These are phyloP conservation scores for Holothuria glaberrima DNA, from an alignment of 35 echinoderm and acorn worm species.

Conservation along the genomic window DNA sequence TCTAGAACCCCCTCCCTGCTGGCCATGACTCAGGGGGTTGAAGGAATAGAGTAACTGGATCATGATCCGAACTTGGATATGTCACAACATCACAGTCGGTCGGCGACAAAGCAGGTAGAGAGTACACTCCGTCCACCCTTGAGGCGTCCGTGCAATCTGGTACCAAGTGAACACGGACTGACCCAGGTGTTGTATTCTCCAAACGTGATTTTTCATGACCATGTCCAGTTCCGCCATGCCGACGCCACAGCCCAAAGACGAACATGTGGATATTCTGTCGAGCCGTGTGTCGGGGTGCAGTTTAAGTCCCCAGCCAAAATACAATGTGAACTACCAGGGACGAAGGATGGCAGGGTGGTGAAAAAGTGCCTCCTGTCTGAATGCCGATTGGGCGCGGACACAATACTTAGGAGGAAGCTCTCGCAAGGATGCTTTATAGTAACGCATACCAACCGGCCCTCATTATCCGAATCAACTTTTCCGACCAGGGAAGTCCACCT, in stretches of 20 bases:
- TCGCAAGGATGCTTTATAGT: conserved; percentile 14
- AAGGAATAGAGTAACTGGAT: no score
- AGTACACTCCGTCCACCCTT: no score
- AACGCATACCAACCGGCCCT: background rate
- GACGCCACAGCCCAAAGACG: background rate
- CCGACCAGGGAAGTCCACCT: conserved; percentile 15
- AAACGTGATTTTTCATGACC: background rate
- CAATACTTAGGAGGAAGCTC: conserved; percentile 10
- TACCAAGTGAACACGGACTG: background rate
- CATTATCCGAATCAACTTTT: conserved; percentile 16
- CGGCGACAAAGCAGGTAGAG: no score
- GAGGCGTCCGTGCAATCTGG: background rate
- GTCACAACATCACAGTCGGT: no score
- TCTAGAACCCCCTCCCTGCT: no score
- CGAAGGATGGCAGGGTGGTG: conserved; percentile 21
- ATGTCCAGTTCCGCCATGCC: conserved; percentile 28
- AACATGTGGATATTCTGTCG: background rate
- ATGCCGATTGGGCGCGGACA: conserved; percentile 18
- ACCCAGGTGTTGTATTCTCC: background rate
- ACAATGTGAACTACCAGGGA: conserved; percentile 16
- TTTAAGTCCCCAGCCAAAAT: conserved; percentile 20
- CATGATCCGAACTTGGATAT: no score
- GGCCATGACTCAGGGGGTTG: no score
- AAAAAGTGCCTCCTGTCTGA: conserved; percentile 14
- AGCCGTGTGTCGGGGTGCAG: conserved; percentile 2